Base-by-base conservation (phyloP, 2,888 invertebrate species). In the Nomada fucata region DNA sequence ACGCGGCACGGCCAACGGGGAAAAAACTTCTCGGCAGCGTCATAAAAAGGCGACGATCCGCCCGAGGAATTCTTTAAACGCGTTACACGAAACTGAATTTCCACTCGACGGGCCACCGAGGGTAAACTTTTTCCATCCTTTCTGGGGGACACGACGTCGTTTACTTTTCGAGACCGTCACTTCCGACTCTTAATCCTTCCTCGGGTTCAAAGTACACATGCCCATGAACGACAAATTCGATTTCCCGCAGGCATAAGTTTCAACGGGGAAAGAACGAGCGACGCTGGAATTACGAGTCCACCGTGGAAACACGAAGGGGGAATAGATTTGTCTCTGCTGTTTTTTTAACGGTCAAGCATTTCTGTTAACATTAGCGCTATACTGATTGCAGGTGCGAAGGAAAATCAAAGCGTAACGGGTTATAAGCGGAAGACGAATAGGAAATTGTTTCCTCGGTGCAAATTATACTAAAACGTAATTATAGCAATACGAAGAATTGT, bases 1-100 rank as follows among this genome's bases (percentile, higher is more conserved):
- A 29, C 36, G 15, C n/a, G 26, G 36, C 23, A 50, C 13, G n/a
- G 7, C 44, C 5, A 15, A 29, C n/a, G 29, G 5, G 20, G 67
- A 29, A 57, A 57, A 67, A 61, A 79, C 13, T 71, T 79, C 5
- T 42, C 20, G 18, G 36, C 70, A 18, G 36, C 70, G 47, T 71
- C 20, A 52, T 65, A 50, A 79, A 69, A 42, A 52, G 18, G 44
- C 50, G 44, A 53, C 26, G 65, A 60, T 64, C 52, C 59, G 52
- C 52, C 47, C 20, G 73, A 75, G 64, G 68, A 69, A 60, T 70
- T 70, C 57, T 70, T 73, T 79, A 79, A 84, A 79, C 64, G 67
- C 60, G 82, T 82, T 83, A 83, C 72, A 65, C 61, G 69, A 76
- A 84, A 83, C 76, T 79, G 59, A 69, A 84, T 84, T 83, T 76